phyloP scores from a whole-genome alignment of 2,888 invertebrate genomes.

The Tiliacea citrago region DNA sequence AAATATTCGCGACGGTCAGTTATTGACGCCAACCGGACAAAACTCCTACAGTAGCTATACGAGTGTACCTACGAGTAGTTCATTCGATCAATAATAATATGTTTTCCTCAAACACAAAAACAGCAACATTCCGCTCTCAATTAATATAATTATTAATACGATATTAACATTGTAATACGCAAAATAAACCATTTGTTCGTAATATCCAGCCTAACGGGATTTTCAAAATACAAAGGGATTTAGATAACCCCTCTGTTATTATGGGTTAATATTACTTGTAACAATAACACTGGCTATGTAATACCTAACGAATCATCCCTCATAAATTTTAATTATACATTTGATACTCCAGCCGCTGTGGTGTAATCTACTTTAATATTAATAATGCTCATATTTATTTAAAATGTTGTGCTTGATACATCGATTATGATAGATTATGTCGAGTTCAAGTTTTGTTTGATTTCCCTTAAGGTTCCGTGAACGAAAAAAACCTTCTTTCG shows the following conservation, averaged over 20 bases:
- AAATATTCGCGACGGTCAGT: neutral
- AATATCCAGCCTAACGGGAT: conserved; percentile 65
- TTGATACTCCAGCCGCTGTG: conserved; percentile 75
- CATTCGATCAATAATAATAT: neutral
- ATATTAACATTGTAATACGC: conserved; percentile 58
- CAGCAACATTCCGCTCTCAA: conserved; percentile 45
- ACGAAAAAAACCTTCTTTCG: too few species aligned
- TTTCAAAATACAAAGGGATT: conserved; percentile 76
- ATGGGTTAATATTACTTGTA: conserved; percentile 78
- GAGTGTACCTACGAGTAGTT: too few species aligned
- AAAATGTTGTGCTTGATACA: conserved; percentile 48
- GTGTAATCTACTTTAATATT: conserved; percentile 73
- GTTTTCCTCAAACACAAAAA: conserved; percentile 39
- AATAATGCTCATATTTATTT: conserved; percentile 72
- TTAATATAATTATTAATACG: conserved; percentile 66
- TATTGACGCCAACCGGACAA: neutral
- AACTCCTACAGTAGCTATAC: neutral
- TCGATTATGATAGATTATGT: conserved; percentile 46
- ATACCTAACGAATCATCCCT: conserved; percentile 78
- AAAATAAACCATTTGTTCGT: conserved; percentile 64
- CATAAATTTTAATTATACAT: conserved; percentile 86
- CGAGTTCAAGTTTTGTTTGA: conserved; percentile 11
- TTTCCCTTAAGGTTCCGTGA: neutral
- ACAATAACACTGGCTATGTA: conserved; percentile 74
- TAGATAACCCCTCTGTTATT: conserved; percentile 75